Evolutionary conservation across 2,113 vertebrate genomes (phyloP), one percentile per base, ranked within the genome.

Genomic region (Engraulis encrasicolus): DNA sequence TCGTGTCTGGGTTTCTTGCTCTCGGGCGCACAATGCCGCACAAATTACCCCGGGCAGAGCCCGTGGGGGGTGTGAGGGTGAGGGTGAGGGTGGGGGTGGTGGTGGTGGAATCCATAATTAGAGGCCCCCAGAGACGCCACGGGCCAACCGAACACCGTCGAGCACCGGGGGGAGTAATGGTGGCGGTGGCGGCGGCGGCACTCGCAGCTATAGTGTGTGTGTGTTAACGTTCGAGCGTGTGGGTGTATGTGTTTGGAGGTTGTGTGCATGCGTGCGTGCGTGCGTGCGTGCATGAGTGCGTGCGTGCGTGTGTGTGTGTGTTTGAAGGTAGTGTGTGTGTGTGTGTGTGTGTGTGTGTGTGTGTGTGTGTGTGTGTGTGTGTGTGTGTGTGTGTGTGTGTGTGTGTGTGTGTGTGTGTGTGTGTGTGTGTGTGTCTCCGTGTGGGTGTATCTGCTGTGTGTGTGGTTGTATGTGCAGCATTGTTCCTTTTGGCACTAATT

Each of bases 1-100:
- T 93, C 91, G 85, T 93, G 91, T 93, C 90, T 93, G 88, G 91
- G 94, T 92, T 93, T 45, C 40, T 90, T 89, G 88, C 92, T 88
- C 91, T 91, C 88, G 0, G 58, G 85, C 34, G 40, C 92, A 95
- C 92, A 95, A 95, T 93, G 88, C 90, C 58, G 89, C 89, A 87
- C 92, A 91, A 93, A 95, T 93, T 89, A 90, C 87, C 91, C 87
- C 78, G 84, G 89, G n/a, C n/a, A n/a, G n/a, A n/a, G n/a, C n/a
- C n/a, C n/a, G n/a, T n/a, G n/a, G n/a, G n/a, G n/a, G n/a, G n/a
- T n/a, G n/a, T n/a, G n/a, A n/a, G n/a, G n/a, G n/a, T n/a, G n/a
- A n/a, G n/a, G n/a, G n/a, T n/a, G n/a, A n/a, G n/a, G n/a, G n/a
- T n/a, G n/a, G n/a, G n/a, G n/a, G n/a, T n/a, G 88, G 58, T 45